A percentile compares a stretch with the other conserved stretches of the same genome.
Evolutionary conservation across 2,113 vertebrate species (phyloP).

Genomic region (Prochilodus magdalenae): DNA sequence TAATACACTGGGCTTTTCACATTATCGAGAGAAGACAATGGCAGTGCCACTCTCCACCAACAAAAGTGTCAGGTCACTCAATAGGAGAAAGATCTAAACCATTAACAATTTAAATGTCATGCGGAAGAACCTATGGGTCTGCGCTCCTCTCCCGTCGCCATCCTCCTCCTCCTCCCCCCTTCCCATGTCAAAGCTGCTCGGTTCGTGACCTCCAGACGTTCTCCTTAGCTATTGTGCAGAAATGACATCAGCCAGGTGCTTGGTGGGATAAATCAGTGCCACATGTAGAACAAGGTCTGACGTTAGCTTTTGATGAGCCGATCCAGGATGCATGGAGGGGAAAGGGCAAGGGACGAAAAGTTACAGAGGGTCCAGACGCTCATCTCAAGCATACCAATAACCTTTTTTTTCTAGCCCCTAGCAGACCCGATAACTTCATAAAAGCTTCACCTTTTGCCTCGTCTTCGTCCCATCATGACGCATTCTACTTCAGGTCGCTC

Average conservation of each 20-base stretch:
- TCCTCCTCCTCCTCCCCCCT: constrained; percentile 17
- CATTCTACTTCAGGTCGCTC: constrained; percentile 32
- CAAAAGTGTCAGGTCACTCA: constrained; percentile 65
- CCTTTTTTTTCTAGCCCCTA: constrained; percentile 24
- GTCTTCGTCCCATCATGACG: constrained; percentile 1
- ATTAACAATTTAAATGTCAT: constrained; percentile 68
- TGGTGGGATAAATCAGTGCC: constrained; percentile 71
- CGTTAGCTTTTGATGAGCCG: constrained; percentile 46
- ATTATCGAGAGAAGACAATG: constrained; percentile 69
- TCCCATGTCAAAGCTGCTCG: constrained; percentile 55
- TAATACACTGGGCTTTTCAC: constrained; percentile 63
- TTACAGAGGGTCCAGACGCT: constrained; percentile 29
- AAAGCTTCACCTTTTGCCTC: constrained; percentile 17
- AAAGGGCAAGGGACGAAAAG: constrained; percentile 32
- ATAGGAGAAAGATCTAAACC: constrained; percentile 63
- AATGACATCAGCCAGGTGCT: constrained; percentile 74
- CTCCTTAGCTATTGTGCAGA: constrained; percentile 63
- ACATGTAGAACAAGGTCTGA: constrained; percentile 50
- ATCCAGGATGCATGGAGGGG: constrained; percentile 33
- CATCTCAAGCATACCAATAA: constrained; percentile 35
- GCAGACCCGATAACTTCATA: constrained; percentile 16
- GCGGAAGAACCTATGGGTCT: constrained; percentile 56
- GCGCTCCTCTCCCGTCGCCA: constrained; percentile 29
- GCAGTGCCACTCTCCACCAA: constrained; percentile 68
- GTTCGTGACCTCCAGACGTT: constrained; percentile 62